phyloP scores from a whole-genome alignment of 2,888 invertebrate species.

The Iphiclides podalirius region DNA sequence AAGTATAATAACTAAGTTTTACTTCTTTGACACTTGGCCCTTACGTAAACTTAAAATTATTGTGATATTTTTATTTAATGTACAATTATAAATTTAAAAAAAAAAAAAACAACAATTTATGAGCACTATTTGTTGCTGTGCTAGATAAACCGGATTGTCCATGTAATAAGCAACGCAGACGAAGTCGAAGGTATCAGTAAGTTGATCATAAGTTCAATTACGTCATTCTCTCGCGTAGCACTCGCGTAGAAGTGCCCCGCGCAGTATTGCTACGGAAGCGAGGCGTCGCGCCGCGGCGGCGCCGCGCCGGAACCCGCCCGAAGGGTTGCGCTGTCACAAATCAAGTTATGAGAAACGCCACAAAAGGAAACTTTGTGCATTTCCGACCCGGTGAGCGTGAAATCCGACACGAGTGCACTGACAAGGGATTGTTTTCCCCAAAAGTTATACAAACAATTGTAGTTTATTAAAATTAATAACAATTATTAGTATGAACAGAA shows the following conservation, averaged over 20 bases:
- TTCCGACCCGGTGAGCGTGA: slow-evolving; percentile 74
- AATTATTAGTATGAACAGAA: background rate
- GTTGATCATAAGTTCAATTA: slow-evolving; percentile 8
- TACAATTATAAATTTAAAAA: no score
- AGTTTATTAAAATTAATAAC: slow-evolving; percentile 2
- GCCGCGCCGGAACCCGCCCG: slow-evolving; percentile 69
- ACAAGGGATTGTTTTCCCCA: slow-evolving; percentile 42
- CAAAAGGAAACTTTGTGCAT: slow-evolving; percentile 80
- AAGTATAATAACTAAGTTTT: no score
- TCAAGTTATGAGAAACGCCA: slow-evolving; percentile 78
- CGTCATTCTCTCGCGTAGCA: slow-evolving; percentile 20
- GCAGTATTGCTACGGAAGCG: slow-evolving; percentile 55
- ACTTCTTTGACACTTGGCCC: no score
- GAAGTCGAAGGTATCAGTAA: no score
- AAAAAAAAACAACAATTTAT: no score
- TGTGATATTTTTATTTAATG: no score
- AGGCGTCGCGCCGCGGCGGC: slow-evolving; percentile 73
- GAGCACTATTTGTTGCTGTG: no score
- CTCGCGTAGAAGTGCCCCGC: background rate
- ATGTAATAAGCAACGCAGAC: no score
- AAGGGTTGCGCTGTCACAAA: slow-evolving; percentile 79
- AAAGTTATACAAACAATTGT: slow-evolving; percentile 37
- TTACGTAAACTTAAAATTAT: no score
- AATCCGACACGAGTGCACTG: slow-evolving; percentile 50
- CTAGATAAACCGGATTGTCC: no score